Percentiles rank a stretch among this genome's conserved stretches.
Conservation (phyloP, 1,140 invertebrate species). For the Diabrotica undecimpunctata region DNA sequence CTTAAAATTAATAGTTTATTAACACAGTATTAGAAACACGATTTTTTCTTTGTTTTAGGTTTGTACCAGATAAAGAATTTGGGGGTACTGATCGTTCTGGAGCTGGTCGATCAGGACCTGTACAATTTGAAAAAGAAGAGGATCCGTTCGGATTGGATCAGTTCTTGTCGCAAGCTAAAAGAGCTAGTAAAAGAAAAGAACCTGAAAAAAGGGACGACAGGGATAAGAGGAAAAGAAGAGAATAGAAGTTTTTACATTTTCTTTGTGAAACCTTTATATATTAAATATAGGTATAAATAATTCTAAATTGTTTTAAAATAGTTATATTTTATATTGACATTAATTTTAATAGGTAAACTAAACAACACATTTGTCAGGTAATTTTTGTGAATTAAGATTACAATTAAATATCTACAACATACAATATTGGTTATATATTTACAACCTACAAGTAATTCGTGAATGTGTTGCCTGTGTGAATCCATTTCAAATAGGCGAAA, state of each 20-base stretch:
- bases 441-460: too few relatives aligned
- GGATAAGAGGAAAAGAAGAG: slow-evolving; percentile 42
- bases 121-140: slow-evolving; percentile 93
- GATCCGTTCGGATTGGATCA: slow-evolving; percentile 98
- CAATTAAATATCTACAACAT: too few relatives aligned
- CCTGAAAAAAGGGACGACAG: slow-evolving; percentile 42
- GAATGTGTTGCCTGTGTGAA: too few relatives aligned
- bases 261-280: too few relatives aligned
- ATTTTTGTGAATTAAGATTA: too few relatives aligned
- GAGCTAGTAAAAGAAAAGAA: slow-evolving; percentile 62
- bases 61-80: slow-evolving; percentile 96
- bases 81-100: slow-evolving; percentile 77
- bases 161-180: slow-evolving; percentile 95
- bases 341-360: not conserved
- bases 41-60: slow-evolving; percentile 53
- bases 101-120: slow-evolving; percentile 81
- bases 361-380: not conserved
- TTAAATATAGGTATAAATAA: too few relatives aligned
- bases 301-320: not conserved
- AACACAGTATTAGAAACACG: too few relatives aligned
- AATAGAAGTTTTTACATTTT: slow-evolving; percentile 25
- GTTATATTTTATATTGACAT: not conserved
- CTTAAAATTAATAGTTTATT: too few relatives aligned
- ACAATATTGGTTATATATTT: too few relatives aligned
- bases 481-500: too few relatives aligned